phyloP scores from a whole-genome alignment of 2,888 invertebrate genomes.

The Smittia sp. region DNA sequence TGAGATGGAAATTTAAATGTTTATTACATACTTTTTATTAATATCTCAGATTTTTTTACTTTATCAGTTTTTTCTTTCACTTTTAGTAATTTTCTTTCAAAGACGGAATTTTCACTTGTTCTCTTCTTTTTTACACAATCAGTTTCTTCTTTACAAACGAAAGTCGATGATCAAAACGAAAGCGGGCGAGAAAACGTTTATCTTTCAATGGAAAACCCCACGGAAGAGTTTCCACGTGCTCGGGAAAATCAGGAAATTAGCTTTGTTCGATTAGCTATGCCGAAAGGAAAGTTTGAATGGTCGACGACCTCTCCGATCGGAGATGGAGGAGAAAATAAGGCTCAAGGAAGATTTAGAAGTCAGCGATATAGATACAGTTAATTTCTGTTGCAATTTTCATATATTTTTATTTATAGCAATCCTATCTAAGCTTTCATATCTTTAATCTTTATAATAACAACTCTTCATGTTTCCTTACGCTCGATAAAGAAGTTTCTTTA shows the following conservation, averaged over 20 bases:
- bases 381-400: conserved; percentile 18
- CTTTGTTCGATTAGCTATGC: no score
- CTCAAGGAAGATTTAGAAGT: background rate
- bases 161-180: background rate
- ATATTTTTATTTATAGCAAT: conserved; percentile 15
- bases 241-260: no score
- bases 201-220: no score
- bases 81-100: conserved; percentile 26
- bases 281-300: no score
- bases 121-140: conserved; percentile 35
- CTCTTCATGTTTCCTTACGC: conserved; percentile 12
- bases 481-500: conserved; percentile 1
- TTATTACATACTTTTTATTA: conserved; percentile 38
- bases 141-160: background rate
- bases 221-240: no score
- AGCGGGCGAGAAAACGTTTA: no score
- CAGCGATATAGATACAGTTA: conserved; percentile 7
- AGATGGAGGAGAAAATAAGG: background rate
- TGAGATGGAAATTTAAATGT: conserved; percentile 29
- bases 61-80: conserved; percentile 33
- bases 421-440: conserved; percentile 32
- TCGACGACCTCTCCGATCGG: no score
- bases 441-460: conserved; percentile 28
- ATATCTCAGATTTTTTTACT: conserved; percentile 34
- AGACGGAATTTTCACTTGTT: conserved; percentile 40